Base-by-base conservation (phyloP, 37 sponge, comb jelly and placozoan genomes). In the Ephydatia muelleri region DNA sequence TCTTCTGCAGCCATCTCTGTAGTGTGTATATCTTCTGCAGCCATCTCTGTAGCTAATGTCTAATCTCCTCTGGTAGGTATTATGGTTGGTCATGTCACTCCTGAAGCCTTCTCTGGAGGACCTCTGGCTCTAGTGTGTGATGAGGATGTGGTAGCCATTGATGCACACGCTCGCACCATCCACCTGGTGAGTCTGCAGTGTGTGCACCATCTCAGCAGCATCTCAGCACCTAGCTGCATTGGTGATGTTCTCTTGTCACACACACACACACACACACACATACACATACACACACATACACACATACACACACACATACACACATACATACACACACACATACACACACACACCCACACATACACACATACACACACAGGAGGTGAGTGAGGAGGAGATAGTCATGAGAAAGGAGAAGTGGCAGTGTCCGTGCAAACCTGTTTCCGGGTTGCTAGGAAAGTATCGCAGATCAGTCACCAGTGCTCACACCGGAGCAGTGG, bases 81-180 rank as follows among this genome's bases (percentile, higher is more conserved):
- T 26, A 86, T 86, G 91, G 65, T 90, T 12, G 91, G 91, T 57
- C 91, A 90, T 77, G 88, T 90, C 28, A 86, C 78, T 12, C 91
- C 91, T 0, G 87, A 90, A 78, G 91, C 91, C 8, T 86, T 38
- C 67, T 71, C 12, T 30, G 91, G 91, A 0, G 91, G 91, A 4
- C 82, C 82, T 0, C 75, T 90, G 9, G 91, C 91, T 30, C 75
- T 90, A 27, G 79, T 90, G 3, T 65, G 76, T 40, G 70, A 86
- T 39, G 87, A 87, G 48, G 91, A 90, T 49, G 30, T 70, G 27
- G 74, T 90, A 43, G 34, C 34, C 2, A 86, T 90, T 67, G 91
- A 90, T 74, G 57, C 34, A 25, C 1, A 26, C 27, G 81, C 73
- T 36, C 81, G n/a, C 38, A 76, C 65, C 29, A 23, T 89, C 6